A percentile compares a stretch with the other conserved stretches of the same genome.
phyloP scores from a whole-genome alignment of 1,140 invertebrate genomes.

The Trissolcus basalis region DNA sequence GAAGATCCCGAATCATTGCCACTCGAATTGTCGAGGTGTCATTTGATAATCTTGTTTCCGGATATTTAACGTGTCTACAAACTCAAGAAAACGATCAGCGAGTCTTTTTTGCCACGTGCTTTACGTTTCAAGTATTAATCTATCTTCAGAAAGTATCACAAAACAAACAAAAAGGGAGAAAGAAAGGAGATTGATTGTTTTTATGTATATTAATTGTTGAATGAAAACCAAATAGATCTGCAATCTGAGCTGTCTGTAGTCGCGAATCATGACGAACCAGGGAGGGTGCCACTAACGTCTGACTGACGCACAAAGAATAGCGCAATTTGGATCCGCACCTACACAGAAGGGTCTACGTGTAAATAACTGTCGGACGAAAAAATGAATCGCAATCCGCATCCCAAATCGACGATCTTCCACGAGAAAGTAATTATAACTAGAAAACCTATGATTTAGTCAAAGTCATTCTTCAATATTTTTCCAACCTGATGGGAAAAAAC shows the following conservation, averaged over 20 bases:
- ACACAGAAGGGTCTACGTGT: constrained; percentile 54
- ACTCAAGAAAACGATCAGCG: not conserved
- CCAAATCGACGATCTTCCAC: constrained; percentile 67
- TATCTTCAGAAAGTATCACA: constrained; percentile 1
- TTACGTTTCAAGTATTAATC: constrained; percentile 31
- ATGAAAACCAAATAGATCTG: constrained; percentile 41
- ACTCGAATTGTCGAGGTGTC: not conserved
- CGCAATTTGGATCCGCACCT: constrained; percentile 2
- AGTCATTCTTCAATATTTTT: constrained; percentile 71
- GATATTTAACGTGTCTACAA: not conserved
- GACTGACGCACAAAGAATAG: constrained; percentile 19
- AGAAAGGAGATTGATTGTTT: constrained; percentile 7
- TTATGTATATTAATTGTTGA: constrained; percentile 26
- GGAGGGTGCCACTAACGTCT: constrained; percentile 23
- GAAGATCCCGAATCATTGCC: constrained; percentile 40
- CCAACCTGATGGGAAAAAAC: constrained; percentile 69
- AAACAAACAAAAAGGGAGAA: constrained; percentile 16
- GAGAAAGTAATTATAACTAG: constrained; percentile 62
- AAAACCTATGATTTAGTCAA: constrained; percentile 68
- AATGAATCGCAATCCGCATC: constrained; percentile 15
- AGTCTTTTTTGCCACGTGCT: constrained; percentile 17
- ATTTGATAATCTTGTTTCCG: not conserved
- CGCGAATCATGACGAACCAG: constrained; percentile 24
- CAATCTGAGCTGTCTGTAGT: constrained; percentile 30
- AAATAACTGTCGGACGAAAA: constrained; percentile 36